A percentile compares a stretch with the other conserved stretches of the same genome.
These are phyloP conservation scores for Campoplex nolae DNA, from an alignment of 2,888 invertebrate species.

Conservation along the genomic window DNA sequence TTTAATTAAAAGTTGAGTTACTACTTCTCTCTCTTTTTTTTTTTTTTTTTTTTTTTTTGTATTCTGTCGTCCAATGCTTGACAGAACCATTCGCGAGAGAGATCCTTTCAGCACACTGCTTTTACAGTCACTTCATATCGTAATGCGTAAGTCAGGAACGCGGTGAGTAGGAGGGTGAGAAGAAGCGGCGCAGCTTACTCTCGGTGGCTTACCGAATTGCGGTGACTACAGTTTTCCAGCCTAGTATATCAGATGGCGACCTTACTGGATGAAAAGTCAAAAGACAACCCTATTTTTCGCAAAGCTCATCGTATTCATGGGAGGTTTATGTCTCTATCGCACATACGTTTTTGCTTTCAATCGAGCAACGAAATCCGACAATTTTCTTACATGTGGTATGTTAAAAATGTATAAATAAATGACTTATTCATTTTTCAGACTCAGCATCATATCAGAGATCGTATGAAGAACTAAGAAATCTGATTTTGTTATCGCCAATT, in stretches of 20 bases:
- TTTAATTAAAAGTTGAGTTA: conserved; percentile 79
- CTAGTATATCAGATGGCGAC: conserved; percentile 67
- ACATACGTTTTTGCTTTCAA: not conserved
- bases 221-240: conserved; percentile 39
- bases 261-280: conserved; percentile 72
- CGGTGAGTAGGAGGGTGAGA: not conserved
- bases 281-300: conserved; percentile 69
- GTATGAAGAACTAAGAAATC: no score
- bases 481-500: no score
- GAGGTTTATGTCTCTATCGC: conserved; percentile 3
- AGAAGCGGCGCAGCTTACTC: conserved; percentile 35
- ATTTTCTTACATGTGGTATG: no score
- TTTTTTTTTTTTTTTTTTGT: not conserved
- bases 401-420: no score
- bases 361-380: not conserved
- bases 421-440: no score
- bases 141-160: conserved; percentile 2
- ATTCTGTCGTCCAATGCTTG: conserved; percentile 20
- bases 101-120: conserved; percentile 32
- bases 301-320: conserved; percentile 15
- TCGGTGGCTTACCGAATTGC: conserved; percentile 40
- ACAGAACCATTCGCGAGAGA: conserved; percentile 28
- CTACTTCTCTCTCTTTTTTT: conserved; percentile 63
- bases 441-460: no score
- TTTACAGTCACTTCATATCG: conserved; percentile 26